Evolutionary conservation across 2,888 invertebrate species (phyloP), one percentile per base, ranked within the genome.

Genomic region (Phortica okadai): DNA sequence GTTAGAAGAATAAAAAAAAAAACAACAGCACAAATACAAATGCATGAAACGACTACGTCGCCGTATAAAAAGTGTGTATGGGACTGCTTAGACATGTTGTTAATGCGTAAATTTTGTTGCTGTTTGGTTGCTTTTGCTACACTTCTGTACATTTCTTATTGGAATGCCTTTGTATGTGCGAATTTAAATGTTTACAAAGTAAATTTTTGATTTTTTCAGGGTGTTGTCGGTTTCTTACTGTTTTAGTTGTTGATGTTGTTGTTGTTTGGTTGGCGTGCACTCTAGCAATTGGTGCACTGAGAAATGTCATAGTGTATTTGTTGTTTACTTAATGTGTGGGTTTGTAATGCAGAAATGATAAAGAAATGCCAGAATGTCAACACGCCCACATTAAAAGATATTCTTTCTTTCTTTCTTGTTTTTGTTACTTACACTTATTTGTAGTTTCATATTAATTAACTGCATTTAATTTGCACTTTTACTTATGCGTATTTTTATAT

Each of bases 51-150:
- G 54, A 10, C 33, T 54, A n/a, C 62, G 44, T 69, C 45, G 45
- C 8, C 44, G 56, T 74, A 41, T 50, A 14, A 11, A 11, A 10
- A 8, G 45, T 50, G 50, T 50, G 50, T 50, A 41, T 78, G 76
- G 25, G 62, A 70, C 70, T 80, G 78, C 59, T 83, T 80, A 83
- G 80, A 82, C 74, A 83, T 85, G 80, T 79, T 85, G 79, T 79
- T 82, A 82, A 76, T 81, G 79, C 79, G 74, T 73, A 45, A 42
- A 66, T 25, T 62, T 25, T 62, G 62, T 6, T 59, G 25, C 7
- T 62, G 62, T 11, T 25, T 62, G 25, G 44, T 45, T 69, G 44
- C 16, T 69, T 69, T 69, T 3, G 14, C 21, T 69, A 11, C 45
- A 41, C 11, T 4, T 66, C 7, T 2, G 6, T 62, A 62, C 62